Conservation (phyloP, 2,888 invertebrate genomes). For the Leptarthrus brevirostris region DNA sequence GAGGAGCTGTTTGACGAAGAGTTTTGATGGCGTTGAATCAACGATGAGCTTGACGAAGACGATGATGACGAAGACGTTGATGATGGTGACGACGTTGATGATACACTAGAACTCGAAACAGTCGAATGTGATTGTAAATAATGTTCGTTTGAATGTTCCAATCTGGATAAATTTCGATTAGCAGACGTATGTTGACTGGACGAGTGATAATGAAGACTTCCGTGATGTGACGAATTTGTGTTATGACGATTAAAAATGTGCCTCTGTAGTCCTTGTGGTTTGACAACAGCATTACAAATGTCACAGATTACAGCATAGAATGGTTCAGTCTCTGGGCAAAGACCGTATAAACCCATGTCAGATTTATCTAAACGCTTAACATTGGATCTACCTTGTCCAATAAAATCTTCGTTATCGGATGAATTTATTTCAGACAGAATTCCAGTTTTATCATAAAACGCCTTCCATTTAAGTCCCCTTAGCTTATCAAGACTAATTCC, state of each 20-base stretch:
- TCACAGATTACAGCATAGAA: constrained; percentile 83
- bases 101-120: background rate
- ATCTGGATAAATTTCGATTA: background rate
- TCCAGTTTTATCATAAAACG: constrained; percentile 8
- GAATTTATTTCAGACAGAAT: background rate
- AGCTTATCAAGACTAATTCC: constrained; percentile 1
- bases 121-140: background rate
- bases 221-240: background rate
- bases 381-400: constrained; percentile 69
- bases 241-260: constrained; percentile 75
- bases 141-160: background rate
- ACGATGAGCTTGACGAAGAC: background rate
- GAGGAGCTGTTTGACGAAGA: too few relatives aligned
- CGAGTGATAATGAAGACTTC: constrained; percentile 54
- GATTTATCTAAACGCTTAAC: constrained; percentile 70
- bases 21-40: too few relatives aligned
- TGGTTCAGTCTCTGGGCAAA: constrained; percentile 81
- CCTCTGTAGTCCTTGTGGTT: constrained; percentile 80
- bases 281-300: constrained; percentile 80
- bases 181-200: constrained; percentile 56
- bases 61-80: background rate
- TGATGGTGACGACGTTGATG: background rate
- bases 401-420: constrained; percentile 70
- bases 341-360: constrained; percentile 81
- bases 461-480: constrained; percentile 28